Conservation (phyloP, 2,888 invertebrate genomes). For the Sthenelais limicola region DNA sequence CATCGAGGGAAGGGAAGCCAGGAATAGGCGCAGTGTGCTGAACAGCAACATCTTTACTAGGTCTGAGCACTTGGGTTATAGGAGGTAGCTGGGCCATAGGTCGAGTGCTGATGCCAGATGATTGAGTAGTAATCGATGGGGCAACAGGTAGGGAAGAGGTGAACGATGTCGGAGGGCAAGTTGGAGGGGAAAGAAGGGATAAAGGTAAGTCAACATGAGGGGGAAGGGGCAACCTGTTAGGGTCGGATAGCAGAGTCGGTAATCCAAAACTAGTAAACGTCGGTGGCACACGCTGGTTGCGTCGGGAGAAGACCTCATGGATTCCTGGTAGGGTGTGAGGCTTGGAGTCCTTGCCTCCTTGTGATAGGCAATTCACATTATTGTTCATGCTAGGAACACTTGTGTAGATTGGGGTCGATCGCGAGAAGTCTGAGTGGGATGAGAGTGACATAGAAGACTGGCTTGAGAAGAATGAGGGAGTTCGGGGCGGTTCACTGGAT, state of each 20-base stretch:
- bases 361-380: background rate
- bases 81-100: slow-evolving; percentile 55
- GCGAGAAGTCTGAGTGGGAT: slow-evolving; percentile 10
- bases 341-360: slow-evolving; percentile 22
- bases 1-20: slow-evolving; percentile 58
- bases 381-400: background rate
- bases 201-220: slow-evolving; percentile 39
- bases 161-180: slow-evolving; percentile 13
- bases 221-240: slow-evolving; percentile 16
- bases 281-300: slow-evolving; percentile 46
- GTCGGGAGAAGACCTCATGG: slow-evolving; percentile 53
- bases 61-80: slow-evolving; percentile 50
- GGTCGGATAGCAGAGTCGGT: slow-evolving; percentile 44
- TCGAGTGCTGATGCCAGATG: slow-evolving; percentile 25
- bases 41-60: slow-evolving; percentile 55
- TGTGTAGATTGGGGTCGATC: slow-evolving; percentile 18
- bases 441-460: background rate
- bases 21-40: slow-evolving; percentile 57
- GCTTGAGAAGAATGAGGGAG: background rate
- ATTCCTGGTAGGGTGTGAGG: slow-evolving; percentile 50
- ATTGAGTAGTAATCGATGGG: background rate
- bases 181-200: slow-evolving; percentile 37
- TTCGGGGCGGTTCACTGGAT: background rate
- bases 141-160: background rate
- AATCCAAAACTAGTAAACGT: slow-evolving; percentile 49